A percentile compares a stretch with the other conserved stretches of the same genome.
Conservation (phyloP, 2,888 invertebrate species). For the Germaria angustata region DNA sequence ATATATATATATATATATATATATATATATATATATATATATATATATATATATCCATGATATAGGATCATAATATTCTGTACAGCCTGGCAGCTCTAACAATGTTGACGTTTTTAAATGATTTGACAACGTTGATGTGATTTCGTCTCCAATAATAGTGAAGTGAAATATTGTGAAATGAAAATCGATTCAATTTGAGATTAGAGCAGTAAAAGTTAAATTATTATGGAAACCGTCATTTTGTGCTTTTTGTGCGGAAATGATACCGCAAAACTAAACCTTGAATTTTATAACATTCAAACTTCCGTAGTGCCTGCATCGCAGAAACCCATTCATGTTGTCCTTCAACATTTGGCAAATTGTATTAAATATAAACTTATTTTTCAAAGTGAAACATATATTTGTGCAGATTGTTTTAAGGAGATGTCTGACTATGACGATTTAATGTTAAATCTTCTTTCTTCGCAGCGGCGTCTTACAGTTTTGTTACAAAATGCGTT, state of each 20-base stretch:
- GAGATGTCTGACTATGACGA: slow-evolving; percentile 75
- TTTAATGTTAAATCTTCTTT: slow-evolving; percentile 76
- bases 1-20: too few relatives aligned
- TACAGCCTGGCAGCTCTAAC: slow-evolving; percentile 1
- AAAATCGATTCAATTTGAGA: slow-evolving; percentile 38
- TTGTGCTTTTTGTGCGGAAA: slow-evolving; percentile 75
- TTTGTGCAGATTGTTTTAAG: slow-evolving; percentile 73
- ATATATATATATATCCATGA: too few relatives aligned
- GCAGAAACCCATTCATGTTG: slow-evolving; percentile 74
- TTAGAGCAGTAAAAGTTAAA: slow-evolving; percentile 46
- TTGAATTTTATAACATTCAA: slow-evolving; percentile 70
- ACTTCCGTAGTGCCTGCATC: slow-evolving; percentile 73
- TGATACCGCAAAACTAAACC: slow-evolving; percentile 67
- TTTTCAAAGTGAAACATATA: slow-evolving; percentile 69
- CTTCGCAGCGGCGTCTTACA: slow-evolving; percentile 74
- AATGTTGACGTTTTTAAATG: background rate
- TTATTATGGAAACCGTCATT: slow-evolving; percentile 69
- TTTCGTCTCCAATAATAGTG: slow-evolving; percentile 61
- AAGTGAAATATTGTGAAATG: slow-evolving; percentile 39
- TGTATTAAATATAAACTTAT: slow-evolving; percentile 74
- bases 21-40: too few relatives aligned
- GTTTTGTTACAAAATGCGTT: slow-evolving; percentile 72
- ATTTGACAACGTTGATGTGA: slow-evolving; percentile 25
- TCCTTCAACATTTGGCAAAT: slow-evolving; percentile 75
- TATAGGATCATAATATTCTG: too few relatives aligned